Conservation (phyloP, 2,888 invertebrate genomes). For the Tenthredo distinguenda region DNA sequence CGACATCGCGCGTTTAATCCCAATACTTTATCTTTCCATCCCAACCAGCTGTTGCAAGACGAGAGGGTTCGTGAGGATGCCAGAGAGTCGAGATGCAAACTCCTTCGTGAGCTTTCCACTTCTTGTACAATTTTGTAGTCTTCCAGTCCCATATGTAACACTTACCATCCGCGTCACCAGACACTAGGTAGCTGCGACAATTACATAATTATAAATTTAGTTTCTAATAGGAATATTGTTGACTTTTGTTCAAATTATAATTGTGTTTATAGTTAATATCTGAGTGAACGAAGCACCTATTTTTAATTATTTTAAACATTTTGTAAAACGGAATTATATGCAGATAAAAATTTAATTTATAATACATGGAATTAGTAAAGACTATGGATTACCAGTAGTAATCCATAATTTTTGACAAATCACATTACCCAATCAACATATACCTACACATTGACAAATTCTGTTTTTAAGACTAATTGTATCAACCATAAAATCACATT, state of each 20-base stretch:
- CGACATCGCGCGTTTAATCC: constrained; percentile 85
- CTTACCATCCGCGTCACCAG: constrained; percentile 99
- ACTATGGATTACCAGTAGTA: neutral
- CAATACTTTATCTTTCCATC: constrained; percentile 99
- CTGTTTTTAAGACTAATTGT: neutral
- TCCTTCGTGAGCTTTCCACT: constrained; percentile 99
- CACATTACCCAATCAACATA: neutral
- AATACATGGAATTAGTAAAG: no score
- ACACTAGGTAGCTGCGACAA: constrained; percentile 92
- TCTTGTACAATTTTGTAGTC: constrained; percentile 97
- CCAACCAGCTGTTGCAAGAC: constrained; percentile 99
- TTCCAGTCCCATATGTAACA: constrained; percentile 99
- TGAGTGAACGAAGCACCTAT: neutral
- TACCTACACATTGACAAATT: neutral
- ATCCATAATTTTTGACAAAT: neutral
- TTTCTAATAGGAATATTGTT: neutral
- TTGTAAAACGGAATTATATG: neutral
- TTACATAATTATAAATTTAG: neutral
- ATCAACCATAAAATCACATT: neutral
- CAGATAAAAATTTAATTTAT: constrained; percentile 38
- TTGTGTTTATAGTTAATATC: neutral
- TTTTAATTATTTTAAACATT: neutral
- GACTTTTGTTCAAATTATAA: neutral
- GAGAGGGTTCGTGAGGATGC: constrained; percentile 99
- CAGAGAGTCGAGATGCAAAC: constrained; percentile 97